These are phyloP conservation scores for Pelecanoides urinatrix DNA, from an alignment of 2,113 vertebrate species.

Conservation along the genomic window DNA sequence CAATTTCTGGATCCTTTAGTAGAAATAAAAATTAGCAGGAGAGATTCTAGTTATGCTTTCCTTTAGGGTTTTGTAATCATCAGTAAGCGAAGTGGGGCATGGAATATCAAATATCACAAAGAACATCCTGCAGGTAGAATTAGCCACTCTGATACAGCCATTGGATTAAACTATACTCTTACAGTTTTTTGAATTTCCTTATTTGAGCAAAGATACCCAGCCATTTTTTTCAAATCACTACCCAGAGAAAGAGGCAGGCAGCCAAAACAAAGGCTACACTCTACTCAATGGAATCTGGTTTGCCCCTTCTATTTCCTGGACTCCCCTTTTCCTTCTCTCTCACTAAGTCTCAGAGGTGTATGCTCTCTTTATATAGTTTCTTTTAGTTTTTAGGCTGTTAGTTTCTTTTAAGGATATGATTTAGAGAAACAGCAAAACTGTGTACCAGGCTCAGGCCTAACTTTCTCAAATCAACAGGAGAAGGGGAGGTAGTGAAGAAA, in stretches of 20 bases:
- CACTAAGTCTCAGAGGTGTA: neutral
- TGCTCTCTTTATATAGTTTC: neutral
- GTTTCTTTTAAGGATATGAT: neutral
- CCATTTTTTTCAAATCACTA: neutral
- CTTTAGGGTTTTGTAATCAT: neutral
- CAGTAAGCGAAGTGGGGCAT: neutral
- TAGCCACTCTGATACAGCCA: neutral
- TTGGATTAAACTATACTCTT: neutral
- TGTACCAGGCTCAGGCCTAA: neutral
- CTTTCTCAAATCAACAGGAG: neutral
- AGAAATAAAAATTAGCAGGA: neutral
- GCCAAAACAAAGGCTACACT: slow-evolving; percentile 6
- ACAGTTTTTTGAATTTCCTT: neutral
- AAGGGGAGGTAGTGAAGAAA: neutral
- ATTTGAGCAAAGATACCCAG: neutral
- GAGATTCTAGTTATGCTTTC: neutral
- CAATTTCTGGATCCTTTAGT: neutral
- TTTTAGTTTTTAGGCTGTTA: neutral
- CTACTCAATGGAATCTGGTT: neutral
- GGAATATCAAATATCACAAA: neutral
- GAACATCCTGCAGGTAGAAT: neutral
- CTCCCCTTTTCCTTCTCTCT: neutral
- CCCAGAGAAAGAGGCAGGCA: neutral
- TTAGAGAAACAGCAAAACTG: neutral
- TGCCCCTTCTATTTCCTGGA: neutral